Evolutionary conservation across 2,888 invertebrate genomes (phyloP).

Genomic region (Elgonia sp.): DNA sequence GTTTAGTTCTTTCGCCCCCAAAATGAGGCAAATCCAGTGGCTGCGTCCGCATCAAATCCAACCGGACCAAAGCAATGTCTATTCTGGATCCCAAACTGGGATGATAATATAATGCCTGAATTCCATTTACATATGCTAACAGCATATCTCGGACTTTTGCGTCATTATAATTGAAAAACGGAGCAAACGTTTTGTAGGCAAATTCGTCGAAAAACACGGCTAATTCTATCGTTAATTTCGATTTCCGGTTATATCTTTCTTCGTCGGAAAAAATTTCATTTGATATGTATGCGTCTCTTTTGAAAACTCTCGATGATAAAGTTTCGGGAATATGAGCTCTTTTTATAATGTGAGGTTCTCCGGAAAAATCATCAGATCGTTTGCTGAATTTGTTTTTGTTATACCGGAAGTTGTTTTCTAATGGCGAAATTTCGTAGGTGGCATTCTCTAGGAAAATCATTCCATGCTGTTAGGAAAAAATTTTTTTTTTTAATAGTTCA

Average conservation of each 20-base stretch:
- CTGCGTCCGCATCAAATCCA: conserved; percentile 91
- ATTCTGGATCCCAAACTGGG: conserved; percentile 90
- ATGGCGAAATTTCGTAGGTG: conserved; percentile 91
- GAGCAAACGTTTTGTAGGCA: conserved; percentile 91
- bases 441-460: conserved; percentile 90
- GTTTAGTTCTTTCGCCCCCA: conserved; percentile 90
- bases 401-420: conserved; percentile 83
- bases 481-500: too few relatives aligned
- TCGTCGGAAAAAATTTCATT: conserved; percentile 43
- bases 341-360: conserved; percentile 89
- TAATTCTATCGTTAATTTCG: conserved; percentile 90
- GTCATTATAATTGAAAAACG: conserved; percentile 90
- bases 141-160: conserved; percentile 91
- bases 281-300: conserved; percentile 53
- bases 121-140: conserved; percentile 93
- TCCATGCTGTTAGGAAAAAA: conserved; percentile 88
- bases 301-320: conserved; percentile 53
- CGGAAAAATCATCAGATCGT: conserved; percentile 83
- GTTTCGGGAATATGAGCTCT: conserved; percentile 87
- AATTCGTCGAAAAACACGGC: conserved; percentile 93
- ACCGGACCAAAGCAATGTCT: conserved; percentile 90
- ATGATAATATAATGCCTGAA: conserved; percentile 94
- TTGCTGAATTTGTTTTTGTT: conserved; percentile 71
- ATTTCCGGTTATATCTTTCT: conserved; percentile 38
- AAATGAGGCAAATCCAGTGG: conserved; percentile 89